Base-by-base conservation (phyloP, 2,113 vertebrate species). In the Amphilophus citrinellus region DNA sequence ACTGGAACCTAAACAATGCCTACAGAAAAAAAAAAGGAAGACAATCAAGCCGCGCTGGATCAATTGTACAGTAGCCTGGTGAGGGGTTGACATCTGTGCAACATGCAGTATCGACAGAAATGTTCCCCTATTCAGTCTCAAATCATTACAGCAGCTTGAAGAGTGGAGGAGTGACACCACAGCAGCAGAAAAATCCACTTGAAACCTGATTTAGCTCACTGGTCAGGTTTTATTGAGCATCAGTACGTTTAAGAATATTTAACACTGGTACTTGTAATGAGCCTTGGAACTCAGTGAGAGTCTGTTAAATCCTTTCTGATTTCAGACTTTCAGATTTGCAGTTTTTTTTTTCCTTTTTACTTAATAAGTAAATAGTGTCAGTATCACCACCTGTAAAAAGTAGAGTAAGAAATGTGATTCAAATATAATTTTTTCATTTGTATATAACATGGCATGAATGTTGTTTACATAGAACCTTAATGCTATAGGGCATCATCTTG, bases 221-320 rank as follows among this genome's bases (percentile, higher is more conserved):
- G 37, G 42, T 87, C 83, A 79, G 85, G 44, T 86, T 87, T 82
- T 60, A 79, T 84, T 79, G 30, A 32, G 58, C 76, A 18, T 60
- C 5, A 1, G 24, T 79, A 15, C 57, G 58, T n/a, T 8, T 59
- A 82, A 75, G 32, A 77, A 57, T 65, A 79, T 68, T 27, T 20
- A 79, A 57, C 22, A 44, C 59, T 1, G 24, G 73, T 15, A 24
- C 10, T 13, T 39, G 68, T 68, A 77, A 18, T 39, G 58, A 53
- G 56, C 39, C 13, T 32, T 76, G 2, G 15, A 73, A 32, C 44
- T 65, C 24, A 42, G 17, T 1, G 56, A 57, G 42, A 60, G 27
- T 59, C 27, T n/a, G 20, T 56, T 37, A 39, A 35, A 11, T 65
- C 27, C 47, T 71, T 50, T 6, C 2, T 63, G 37, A 5, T 35